Evolutionary conservation across 2,888 invertebrate species (phyloP).

Genomic region (Crocallis elinguaria): DNA sequence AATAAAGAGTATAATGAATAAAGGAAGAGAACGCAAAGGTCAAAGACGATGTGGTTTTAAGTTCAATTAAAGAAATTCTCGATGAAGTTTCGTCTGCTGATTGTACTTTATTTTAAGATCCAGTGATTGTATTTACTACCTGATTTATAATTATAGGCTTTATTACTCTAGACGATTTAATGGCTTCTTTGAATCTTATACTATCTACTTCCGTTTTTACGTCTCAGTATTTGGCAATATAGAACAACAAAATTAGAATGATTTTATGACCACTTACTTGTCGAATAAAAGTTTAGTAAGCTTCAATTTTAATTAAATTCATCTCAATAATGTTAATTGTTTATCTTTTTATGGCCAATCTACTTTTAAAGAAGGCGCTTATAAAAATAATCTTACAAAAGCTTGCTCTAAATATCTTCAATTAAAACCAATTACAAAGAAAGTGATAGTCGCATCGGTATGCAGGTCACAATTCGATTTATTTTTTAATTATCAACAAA

Average conservation of each 20-base stretch:
- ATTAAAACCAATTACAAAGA: slow-evolving; percentile 57
- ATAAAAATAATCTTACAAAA: slow-evolving; percentile 21
- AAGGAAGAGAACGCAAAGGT: slow-evolving; percentile 58
- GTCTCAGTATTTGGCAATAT: slow-evolving; percentile 4
- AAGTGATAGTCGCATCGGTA: slow-evolving; percentile 58
- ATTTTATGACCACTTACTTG: slow-evolving; percentile 11
- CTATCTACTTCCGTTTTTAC: slow-evolving; percentile 6
- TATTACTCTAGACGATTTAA: slow-evolving; percentile 4
- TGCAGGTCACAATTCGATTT: slow-evolving; percentile 61
- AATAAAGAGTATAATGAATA: slow-evolving; percentile 67
- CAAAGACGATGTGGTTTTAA: slow-evolving; percentile 40
- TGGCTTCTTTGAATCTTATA: not conserved
- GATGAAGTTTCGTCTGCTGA: slow-evolving; percentile 35
- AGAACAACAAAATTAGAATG: not conserved
- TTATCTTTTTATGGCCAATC: slow-evolving; percentile 12
- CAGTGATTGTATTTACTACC: slow-evolving; percentile 21
- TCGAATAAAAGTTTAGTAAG: not conserved
- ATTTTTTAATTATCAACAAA: slow-evolving; percentile 63
- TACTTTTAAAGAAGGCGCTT: slow-evolving; percentile 14
- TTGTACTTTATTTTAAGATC: slow-evolving; percentile 31
- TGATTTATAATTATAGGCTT: slow-evolving; percentile 5
- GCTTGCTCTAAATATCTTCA: slow-evolving; percentile 39
- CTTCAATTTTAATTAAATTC: slow-evolving; percentile 4
- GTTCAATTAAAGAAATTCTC: slow-evolving; percentile 52
- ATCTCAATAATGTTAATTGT: slow-evolving; percentile 14